These are phyloP conservation scores for Chalcosyrphus nemorum DNA, from an alignment of 2,888 invertebrate genomes.

Conservation along the genomic window DNA sequence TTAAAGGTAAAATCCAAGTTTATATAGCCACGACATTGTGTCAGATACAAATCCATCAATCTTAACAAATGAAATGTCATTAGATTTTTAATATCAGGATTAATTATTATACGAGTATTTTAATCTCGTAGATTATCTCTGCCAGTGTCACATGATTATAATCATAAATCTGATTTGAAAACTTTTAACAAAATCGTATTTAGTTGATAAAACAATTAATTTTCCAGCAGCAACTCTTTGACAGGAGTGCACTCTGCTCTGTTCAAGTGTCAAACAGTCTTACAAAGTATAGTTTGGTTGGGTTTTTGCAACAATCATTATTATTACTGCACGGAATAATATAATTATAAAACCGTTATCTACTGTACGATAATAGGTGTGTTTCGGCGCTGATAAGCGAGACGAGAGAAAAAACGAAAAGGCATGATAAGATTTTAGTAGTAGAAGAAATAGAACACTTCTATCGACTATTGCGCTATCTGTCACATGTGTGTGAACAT, in stretches of 20 bases:
- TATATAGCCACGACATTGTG: background rate
- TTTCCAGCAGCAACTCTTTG: background rate
- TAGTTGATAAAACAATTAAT: background rate
- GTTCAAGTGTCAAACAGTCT: background rate
- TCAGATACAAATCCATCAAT: constrained; percentile 11
- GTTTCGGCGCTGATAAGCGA: constrained; percentile 27
- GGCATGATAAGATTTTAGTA: constrained; percentile 14
- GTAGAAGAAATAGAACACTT: background rate
- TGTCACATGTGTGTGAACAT: background rate
- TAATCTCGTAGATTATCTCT: background rate
- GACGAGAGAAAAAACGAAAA: constrained; percentile 5
- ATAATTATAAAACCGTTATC: constrained; percentile 50
- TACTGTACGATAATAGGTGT: constrained; percentile 27
- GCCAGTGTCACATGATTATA: constrained; percentile 16
- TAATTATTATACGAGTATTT: background rate
- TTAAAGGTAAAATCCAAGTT: background rate
- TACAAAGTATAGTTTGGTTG: background rate
- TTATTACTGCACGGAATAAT: constrained; percentile 12
- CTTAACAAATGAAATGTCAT: background rate
- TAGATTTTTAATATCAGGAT: constrained; percentile 8
- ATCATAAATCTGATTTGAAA: background rate
- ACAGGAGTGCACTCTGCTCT: constrained; percentile 2
- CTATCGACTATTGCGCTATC: background rate
- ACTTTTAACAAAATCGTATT: too few species aligned
- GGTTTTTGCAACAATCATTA: constrained; percentile 2